Evolutionary conservation across 2,888 invertebrate species (phyloP).

Genomic region (Arenicola marina): DNA sequence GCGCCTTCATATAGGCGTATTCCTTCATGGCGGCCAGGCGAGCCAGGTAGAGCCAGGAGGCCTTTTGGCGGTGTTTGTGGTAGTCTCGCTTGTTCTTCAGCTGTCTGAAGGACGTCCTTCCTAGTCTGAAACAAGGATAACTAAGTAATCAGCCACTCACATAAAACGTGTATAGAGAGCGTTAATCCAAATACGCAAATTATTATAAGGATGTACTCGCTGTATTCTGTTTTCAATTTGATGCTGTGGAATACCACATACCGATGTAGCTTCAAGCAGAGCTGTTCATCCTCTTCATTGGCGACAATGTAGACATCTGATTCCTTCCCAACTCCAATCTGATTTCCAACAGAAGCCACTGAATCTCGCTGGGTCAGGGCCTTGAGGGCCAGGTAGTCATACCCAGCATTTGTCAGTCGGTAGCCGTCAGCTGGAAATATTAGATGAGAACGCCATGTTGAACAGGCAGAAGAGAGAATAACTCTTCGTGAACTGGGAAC

Average conservation of each 20-base stretch:
- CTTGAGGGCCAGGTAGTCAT: conserved; percentile 94
- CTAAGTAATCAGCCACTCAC: no score
- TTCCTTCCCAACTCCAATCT: conserved; percentile 98
- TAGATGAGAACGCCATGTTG: no score
- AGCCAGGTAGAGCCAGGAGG: conserved; percentile 95
- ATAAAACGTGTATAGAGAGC: no score
- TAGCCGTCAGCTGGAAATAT: conserved; percentile 90
- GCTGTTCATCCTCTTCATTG: conserved; percentile 76
- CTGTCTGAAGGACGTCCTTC: conserved; percentile 94
- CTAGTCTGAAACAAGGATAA: conserved; percentile 68
- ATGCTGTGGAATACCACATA: conserved; percentile 43
- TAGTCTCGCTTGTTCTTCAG: conserved; percentile 96
- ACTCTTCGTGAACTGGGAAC: no score
- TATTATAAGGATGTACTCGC: no score
- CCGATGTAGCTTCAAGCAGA: conserved; percentile 84
- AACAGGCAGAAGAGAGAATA: no score
- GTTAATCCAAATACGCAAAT: no score
- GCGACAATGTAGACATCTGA: conserved; percentile 93
- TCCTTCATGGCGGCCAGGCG: conserved; percentile 96
- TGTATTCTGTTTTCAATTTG: neutral
- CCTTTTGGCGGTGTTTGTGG: conserved; percentile 83
- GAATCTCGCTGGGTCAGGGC: conserved; percentile 80
- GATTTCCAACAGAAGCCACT: conserved; percentile 85
- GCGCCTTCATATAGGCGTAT: conserved; percentile 95
- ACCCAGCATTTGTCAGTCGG: conserved; percentile 91